These are phyloP conservation scores for Pachliopta kotzebuea DNA, from an alignment of 2,888 invertebrate genomes.

Conservation along the genomic window DNA sequence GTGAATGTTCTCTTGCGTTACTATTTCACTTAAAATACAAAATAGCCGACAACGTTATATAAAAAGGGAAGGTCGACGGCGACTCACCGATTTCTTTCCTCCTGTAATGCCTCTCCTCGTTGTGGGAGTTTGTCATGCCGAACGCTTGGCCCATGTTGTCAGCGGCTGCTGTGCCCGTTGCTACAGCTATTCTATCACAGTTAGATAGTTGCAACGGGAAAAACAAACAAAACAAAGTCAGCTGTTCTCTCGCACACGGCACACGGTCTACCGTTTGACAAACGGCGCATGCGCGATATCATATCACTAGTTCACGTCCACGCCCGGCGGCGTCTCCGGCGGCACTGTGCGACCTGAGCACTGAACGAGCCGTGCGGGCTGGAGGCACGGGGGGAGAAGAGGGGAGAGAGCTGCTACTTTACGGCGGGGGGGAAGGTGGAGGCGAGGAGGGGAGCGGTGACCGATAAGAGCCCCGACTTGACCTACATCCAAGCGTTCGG, in stretches of 20 bases:
- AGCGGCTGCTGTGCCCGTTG: slow-evolving; percentile 4
- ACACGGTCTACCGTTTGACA: slow-evolving; percentile 36
- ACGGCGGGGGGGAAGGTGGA: slow-evolving; percentile 28
- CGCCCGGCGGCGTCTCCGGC: slow-evolving; percentile 29
- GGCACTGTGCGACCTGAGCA: slow-evolving; percentile 30
- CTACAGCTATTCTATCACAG: slow-evolving; percentile 52
- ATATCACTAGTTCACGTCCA: slow-evolving; percentile 35
- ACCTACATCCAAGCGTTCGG: slow-evolving; percentile 40
- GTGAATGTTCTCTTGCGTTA: too few relatives aligned
- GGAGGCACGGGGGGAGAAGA: too few relatives aligned
- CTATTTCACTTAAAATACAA: too few relatives aligned
- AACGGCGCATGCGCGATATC: slow-evolving; percentile 55
- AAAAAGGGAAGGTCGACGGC: neutral
- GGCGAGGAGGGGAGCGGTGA: slow-evolving; percentile 36
- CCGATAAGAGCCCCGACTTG: slow-evolving; percentile 44
- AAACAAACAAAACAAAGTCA: slow-evolving; percentile 44
- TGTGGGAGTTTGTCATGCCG: slow-evolving; percentile 71
- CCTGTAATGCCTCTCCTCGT: slow-evolving; percentile 65
- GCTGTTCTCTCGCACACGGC: slow-evolving; percentile 47
- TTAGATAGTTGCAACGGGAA: slow-evolving; percentile 50
- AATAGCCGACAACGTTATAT: too few relatives aligned
- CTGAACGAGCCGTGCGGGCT: too few relatives aligned
- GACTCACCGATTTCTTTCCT: slow-evolving; percentile 74
- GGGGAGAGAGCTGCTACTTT: neutral
- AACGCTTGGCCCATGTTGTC: slow-evolving; percentile 73